Conservation (phyloP, 2,797 vertebrate genomes). For the Brachyrhaphis roseni region DNA sequence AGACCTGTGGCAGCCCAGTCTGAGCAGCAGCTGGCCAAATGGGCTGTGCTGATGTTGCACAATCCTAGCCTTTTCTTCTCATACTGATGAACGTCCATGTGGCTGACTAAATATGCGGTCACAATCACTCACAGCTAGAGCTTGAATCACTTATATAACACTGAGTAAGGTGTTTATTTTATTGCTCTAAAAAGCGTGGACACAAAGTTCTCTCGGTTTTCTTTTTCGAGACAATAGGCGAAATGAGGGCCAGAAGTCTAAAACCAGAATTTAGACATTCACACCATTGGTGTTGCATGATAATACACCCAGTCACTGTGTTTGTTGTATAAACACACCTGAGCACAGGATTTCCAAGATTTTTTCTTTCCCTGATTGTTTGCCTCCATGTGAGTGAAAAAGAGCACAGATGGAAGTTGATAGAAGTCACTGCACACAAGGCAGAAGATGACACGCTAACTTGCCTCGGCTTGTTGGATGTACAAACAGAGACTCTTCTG, state of each 20-base stretch:
- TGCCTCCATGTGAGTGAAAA: conserved; percentile 40
- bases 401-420: conserved; percentile 35
- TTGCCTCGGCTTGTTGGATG: conserved; percentile 58
- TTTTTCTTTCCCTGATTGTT: conserved; percentile 39
- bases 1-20: conserved; percentile 42
- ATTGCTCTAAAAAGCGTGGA: neutral
- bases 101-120: conserved; percentile 29
- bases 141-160: conserved; percentile 44
- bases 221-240: neutral
- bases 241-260: neutral
- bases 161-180: conserved; percentile 1
- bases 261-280: conserved; percentile 1
- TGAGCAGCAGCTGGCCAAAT: conserved; percentile 68
- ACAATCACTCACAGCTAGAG: conserved; percentile 29
- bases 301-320: conserved; percentile 17
- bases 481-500: conserved; percentile 15
- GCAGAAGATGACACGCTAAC: conserved; percentile 26
- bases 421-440: conserved; percentile 36
- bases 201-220: neutral
- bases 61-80: conserved; percentile 36
- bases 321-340: conserved; percentile 22
- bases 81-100: conserved; percentile 29
- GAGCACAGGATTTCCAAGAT: conserved; percentile 25
- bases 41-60: conserved; percentile 52
- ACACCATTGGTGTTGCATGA: conserved; percentile 8